Percentiles rank a stretch among this genome's conserved stretches.
phyloP scores from a whole-genome alignment of 2,113 vertebrate species.

The Sarotherodon lohbergeri region DNA sequence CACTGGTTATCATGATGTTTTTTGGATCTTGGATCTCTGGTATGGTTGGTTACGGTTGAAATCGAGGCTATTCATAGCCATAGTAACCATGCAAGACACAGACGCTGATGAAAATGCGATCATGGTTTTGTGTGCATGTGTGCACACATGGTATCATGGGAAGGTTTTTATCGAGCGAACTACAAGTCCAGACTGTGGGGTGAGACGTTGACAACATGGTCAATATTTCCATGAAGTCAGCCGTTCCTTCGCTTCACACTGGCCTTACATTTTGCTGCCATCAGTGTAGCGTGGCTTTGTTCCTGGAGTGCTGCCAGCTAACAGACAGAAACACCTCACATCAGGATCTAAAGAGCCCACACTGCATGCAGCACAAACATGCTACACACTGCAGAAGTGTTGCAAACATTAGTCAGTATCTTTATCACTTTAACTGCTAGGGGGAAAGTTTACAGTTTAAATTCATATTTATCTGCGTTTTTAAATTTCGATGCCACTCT shows the following conservation, averaged over 20 bases:
- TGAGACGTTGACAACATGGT: constrained; percentile 39
- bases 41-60: constrained; percentile 28
- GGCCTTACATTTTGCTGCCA: constrained; percentile 2
- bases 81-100: constrained; percentile 43
- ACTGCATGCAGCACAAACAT: neutral
- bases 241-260: constrained; percentile 20
- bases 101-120: constrained; percentile 12
- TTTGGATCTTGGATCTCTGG: constrained; percentile 2
- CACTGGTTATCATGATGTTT: constrained; percentile 28
- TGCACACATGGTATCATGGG: constrained; percentile 34
- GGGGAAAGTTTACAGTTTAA: neutral
- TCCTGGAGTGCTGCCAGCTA: neutral
- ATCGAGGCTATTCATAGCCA: constrained; percentile 13
- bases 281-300: neutral
- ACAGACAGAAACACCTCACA: neutral
- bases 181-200: constrained; percentile 20
- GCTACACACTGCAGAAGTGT: neutral
- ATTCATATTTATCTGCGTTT: neutral
- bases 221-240: constrained; percentile 57
- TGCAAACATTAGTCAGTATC: neutral
- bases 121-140: neutral
- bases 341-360: neutral
- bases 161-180: constrained; percentile 55
- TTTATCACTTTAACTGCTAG: neutral
- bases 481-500: neutral